Evolutionary conservation across 2,797 vertebrate genomes (phyloP).

Genomic region (Gymnothorax javanicus): DNA sequence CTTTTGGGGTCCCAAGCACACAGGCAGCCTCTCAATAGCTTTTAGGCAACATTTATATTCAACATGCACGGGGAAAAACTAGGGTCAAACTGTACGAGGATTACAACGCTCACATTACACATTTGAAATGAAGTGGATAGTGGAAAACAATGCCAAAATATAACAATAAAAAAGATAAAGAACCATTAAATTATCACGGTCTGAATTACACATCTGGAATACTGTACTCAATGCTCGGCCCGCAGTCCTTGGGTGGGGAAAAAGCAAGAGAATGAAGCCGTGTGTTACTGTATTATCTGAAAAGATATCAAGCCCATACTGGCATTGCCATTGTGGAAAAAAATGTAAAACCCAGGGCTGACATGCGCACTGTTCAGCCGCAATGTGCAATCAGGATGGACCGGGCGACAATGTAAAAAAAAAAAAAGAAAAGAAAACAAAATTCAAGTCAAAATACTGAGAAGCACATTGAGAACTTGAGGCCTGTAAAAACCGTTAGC

Average conservation of each 20-base stretch:
- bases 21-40: slow-evolving; percentile 32
- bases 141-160: slow-evolving; percentile 3
- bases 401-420: background rate
- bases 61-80: slow-evolving; percentile 38
- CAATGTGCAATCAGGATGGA: slow-evolving; percentile 8
- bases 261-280: slow-evolving; percentile 39
- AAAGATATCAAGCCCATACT: slow-evolving; percentile 23
- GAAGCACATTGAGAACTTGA: slow-evolving; percentile 32
- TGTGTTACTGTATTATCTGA: slow-evolving; percentile 30
- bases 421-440: background rate
- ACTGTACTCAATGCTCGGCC: slow-evolving; percentile 50
- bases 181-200: slow-evolving; percentile 15
- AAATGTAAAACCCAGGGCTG: slow-evolving; percentile 12
- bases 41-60: slow-evolving; percentile 45
- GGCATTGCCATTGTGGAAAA: slow-evolving; percentile 30
- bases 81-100: slow-evolving; percentile 14
- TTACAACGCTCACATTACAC: slow-evolving; percentile 36
- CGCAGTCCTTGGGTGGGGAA: slow-evolving; percentile 20
- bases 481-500: slow-evolving; percentile 12
- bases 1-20: background rate
- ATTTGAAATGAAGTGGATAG: slow-evolving; percentile 49
- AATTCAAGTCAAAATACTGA: slow-evolving; percentile 38
- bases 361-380: background rate
- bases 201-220: slow-evolving; percentile 42
- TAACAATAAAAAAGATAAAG: slow-evolving; percentile 28